Evolutionary conservation across 2,888 invertebrate genomes (phyloP).

Genomic region (Opisthograptis luteolata): DNA sequence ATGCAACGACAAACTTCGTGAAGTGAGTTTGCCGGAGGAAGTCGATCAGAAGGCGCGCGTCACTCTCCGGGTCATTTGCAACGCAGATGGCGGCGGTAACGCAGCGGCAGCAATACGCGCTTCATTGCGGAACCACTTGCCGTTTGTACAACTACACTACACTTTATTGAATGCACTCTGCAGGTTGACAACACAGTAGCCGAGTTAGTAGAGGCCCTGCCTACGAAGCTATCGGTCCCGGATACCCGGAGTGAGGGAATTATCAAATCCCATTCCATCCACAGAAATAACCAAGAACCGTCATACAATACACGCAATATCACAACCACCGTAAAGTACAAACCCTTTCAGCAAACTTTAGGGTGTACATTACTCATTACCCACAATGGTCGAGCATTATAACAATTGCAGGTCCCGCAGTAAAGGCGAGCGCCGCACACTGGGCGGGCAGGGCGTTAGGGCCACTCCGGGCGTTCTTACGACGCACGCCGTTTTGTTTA

Average conservation of each 20-base stretch:
- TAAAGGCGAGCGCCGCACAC: not conserved
- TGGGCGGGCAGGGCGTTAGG: not conserved
- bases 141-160: not conserved
- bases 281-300: too few species aligned
- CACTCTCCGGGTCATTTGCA: not conserved
- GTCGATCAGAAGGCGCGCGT: not conserved
- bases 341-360: too few species aligned
- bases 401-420: not conserved
- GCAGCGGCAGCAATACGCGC: not conserved
- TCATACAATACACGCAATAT: too few species aligned
- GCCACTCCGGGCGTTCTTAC: not conserved
- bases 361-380: not conserved
- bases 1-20: too few species aligned
- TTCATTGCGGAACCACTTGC: not conserved
- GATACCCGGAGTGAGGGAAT: too few species aligned
- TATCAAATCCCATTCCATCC: too few species aligned
- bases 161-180: too few species aligned
- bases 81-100: not conserved
- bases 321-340: too few species aligned
- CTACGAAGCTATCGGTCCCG: too few species aligned
- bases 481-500: conserved; percentile 1
- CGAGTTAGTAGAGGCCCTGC: too few species aligned
- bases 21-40: too few species aligned
- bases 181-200: too few species aligned
- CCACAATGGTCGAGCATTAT: not conserved